phyloP scores from a whole-genome alignment of 1,140 invertebrate genomes.

The Orius insidiosus region DNA sequence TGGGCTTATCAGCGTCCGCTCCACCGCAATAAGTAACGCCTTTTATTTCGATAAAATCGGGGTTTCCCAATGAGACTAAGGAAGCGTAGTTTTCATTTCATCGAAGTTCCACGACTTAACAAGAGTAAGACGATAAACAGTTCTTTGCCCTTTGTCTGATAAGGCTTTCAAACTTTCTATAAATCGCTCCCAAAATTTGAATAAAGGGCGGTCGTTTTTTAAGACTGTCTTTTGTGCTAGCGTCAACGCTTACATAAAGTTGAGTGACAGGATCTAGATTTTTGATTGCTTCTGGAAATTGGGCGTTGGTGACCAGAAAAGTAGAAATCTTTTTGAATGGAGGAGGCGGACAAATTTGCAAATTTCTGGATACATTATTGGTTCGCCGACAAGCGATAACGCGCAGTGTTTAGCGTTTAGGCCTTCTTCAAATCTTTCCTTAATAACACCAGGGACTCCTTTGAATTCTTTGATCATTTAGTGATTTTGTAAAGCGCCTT shows the following conservation, averaged over 20 bases:
- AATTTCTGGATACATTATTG: conserved; percentile 51
- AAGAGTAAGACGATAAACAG: conserved; percentile 44
- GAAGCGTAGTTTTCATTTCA: conserved; percentile 41
- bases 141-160: conserved; percentile 38
- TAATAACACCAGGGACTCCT: conserved; percentile 42
- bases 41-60: conserved; percentile 51
- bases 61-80: conserved; percentile 37
- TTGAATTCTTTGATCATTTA: conserved; percentile 43
- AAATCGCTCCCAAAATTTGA: conserved; percentile 43
- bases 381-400: conserved; percentile 45
- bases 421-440: conserved; percentile 35
- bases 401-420: conserved; percentile 37
- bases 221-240: conserved; percentile 41
- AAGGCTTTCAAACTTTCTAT: conserved; percentile 36
- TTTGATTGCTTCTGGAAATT: conserved; percentile 20
- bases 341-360: conserved; percentile 36
- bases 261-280: conserved; percentile 40
- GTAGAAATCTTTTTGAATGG: conserved; percentile 36
- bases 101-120: conserved; percentile 45
- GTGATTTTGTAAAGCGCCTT: conserved; percentile 36
- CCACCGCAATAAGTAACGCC: conserved; percentile 45
- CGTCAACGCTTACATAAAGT: conserved; percentile 47
- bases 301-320: conserved; percentile 40
- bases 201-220: conserved; percentile 44
- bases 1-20: conserved; percentile 32